phyloP scores from a whole-genome alignment of 2,888 invertebrate species.

The Gerris lacustris region DNA sequence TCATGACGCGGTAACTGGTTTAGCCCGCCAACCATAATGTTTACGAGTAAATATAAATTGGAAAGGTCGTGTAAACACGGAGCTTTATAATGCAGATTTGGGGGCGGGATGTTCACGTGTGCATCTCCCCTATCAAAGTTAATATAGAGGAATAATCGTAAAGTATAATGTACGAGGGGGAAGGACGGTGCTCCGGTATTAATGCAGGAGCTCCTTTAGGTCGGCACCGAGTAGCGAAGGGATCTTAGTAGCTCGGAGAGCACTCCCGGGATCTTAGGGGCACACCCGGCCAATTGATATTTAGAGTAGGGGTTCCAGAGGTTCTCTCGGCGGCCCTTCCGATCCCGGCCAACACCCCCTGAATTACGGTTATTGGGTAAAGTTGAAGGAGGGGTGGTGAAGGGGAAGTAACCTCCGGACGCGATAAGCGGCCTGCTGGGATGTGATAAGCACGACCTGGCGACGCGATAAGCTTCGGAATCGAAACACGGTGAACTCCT shows the following conservation, averaged over 20 bases:
- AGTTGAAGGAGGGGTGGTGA: not conserved
- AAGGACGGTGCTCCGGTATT: not conserved
- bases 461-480: too few relatives aligned
- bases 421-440: not conserved
- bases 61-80: not conserved
- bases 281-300: not conserved
- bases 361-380: slow-evolving; percentile 5
- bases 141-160: slow-evolving; percentile 3
- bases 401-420: not conserved
- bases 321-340: not conserved
- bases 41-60: not conserved
- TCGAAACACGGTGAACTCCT: too few relatives aligned
- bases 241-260: not conserved
- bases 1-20: too few relatives aligned
- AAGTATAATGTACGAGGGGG: not conserved
- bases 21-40: too few relatives aligned
- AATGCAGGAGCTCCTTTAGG: not conserved
- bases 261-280: not conserved
- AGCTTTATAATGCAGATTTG: too few relatives aligned
- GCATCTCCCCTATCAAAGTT: slow-evolving; percentile 3
- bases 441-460: not conserved
- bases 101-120: not conserved
- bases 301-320: not conserved
- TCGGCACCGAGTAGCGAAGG: too few relatives aligned
- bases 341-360: not conserved